These are phyloP conservation scores for Siniperca chuatsi DNA, from an alignment of 2,113 vertebrate genomes.

Conservation along the genomic window DNA sequence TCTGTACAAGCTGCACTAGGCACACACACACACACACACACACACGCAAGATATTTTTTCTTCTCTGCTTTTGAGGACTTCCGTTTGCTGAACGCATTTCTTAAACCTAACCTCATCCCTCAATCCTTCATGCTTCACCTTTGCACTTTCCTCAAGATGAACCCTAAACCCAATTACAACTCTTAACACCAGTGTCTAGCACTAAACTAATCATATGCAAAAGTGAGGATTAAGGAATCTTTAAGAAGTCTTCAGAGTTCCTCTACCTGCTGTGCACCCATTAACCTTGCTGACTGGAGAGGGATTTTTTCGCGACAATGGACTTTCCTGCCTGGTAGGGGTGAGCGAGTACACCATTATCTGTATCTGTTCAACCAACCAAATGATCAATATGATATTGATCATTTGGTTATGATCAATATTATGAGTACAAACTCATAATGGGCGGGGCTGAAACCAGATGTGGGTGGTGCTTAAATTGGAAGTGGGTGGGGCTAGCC, in stretches of 20 bases:
- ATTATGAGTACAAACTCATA: too few species aligned
- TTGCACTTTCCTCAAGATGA: background rate
- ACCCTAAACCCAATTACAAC: conserved; percentile 12
- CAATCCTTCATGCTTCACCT: background rate
- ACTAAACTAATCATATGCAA: conserved; percentile 1
- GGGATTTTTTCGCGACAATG: conserved; percentile 40
- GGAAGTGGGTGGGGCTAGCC: too few species aligned
- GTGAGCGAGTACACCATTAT: too few species aligned
- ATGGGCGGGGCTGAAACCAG: too few species aligned
- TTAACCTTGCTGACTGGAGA: conserved; percentile 42
- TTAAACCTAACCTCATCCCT: background rate
- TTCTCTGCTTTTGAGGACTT: background rate
- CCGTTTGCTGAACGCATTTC: background rate
- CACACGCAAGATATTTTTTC: background rate
- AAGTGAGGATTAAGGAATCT: conserved; percentile 13
- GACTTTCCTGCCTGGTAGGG: conserved; percentile 46
- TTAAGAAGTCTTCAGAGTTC: background rate
- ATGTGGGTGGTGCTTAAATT: too few species aligned
- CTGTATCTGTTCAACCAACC: too few species aligned
- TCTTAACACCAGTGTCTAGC: background rate
- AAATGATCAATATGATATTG: too few species aligned
- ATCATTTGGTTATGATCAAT: too few species aligned
- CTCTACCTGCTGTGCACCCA: conserved; percentile 30
- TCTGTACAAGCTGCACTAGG: background rate
- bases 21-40: background rate